Conservation (phyloP, 2,113 vertebrate species). For the Pardalotus punctatus region DNA sequence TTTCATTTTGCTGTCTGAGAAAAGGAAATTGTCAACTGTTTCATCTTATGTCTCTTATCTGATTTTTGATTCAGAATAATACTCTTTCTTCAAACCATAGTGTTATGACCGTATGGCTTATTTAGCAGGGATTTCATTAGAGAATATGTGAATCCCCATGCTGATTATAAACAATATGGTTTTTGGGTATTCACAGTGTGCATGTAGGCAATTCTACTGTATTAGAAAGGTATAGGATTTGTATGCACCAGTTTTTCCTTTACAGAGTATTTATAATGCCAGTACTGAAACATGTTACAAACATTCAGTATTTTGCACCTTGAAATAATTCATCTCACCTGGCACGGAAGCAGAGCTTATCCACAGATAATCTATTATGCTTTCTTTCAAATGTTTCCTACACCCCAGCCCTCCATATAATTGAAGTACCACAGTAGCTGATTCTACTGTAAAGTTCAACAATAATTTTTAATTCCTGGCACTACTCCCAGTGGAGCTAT, state of each 20-base stretch:
- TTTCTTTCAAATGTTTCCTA: conserved; percentile 29
- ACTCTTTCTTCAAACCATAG: not conserved
- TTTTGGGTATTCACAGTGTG: not conserved
- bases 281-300: not conserved
- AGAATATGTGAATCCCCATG: not conserved
- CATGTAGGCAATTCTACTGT: not conserved
- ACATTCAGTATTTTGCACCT: not conserved
- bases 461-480: conserved; percentile 55
- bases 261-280: not conserved
- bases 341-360: not conserved
- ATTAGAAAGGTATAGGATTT: not conserved
- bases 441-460: conserved; percentile 43
- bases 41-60: not conserved
- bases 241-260: not conserved
- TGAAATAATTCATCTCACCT: conserved; percentile 3
- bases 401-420: not conserved
- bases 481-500: conserved; percentile 42
- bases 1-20: not conserved
- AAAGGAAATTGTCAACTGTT: not conserved
- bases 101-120: not conserved
- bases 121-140: conserved; percentile 17
- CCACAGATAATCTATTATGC: not conserved
- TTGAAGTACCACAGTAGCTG: conserved; percentile 19
- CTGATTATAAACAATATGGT: not conserved
- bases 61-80: not conserved